These are phyloP conservation scores for Scaptomyza cyrtandrae DNA, from an alignment of 2,888 invertebrate genomes.

Conservation along the genomic window DNA sequence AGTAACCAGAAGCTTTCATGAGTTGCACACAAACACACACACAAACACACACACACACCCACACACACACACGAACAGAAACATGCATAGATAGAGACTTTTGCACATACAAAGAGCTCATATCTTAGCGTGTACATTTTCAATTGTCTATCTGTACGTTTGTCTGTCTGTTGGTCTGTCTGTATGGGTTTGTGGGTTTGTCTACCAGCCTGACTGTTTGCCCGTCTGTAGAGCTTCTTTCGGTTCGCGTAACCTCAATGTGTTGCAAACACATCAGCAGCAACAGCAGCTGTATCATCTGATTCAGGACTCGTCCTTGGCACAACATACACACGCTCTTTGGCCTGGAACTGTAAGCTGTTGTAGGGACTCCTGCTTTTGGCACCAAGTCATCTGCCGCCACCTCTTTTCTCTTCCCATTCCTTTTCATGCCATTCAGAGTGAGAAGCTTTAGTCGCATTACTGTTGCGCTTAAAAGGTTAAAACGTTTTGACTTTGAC, in stretches of 20 bases:
- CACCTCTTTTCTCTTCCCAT: conserved; percentile 17
- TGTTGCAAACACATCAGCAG: conserved; percentile 62
- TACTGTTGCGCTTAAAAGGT: conserved; percentile 75
- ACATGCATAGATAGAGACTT: not conserved
- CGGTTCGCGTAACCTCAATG: conserved; percentile 75
- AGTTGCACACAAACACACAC: not conserved
- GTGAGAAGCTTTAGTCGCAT: conserved; percentile 69
- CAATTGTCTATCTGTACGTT: conserved; percentile 52
- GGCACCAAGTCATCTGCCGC: not conserved
- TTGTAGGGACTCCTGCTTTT: not conserved
- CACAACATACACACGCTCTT: conserved; percentile 8
- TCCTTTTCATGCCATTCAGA: conserved; percentile 23
- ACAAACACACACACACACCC: not conserved
- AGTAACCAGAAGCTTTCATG: conserved; percentile 35
- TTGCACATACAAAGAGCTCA: conserved; percentile 28
- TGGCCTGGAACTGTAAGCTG: conserved; percentile 6
- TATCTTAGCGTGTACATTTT: conserved; percentile 55
- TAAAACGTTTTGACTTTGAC: conserved; percentile 72
- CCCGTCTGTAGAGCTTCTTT: conserved; percentile 37
- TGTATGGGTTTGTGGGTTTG: conserved; percentile 15
- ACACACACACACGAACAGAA: conserved; percentile 2
- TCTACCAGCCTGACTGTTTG: conserved; percentile 17
- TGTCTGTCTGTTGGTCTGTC: conserved; percentile 3
- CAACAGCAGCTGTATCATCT: conserved; percentile 30
- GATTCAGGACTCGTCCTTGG: conserved; percentile 62